These are phyloP conservation scores for Habrosyne pyritoides DNA, from an alignment of 2,888 invertebrate genomes.

Conservation along the genomic window DNA sequence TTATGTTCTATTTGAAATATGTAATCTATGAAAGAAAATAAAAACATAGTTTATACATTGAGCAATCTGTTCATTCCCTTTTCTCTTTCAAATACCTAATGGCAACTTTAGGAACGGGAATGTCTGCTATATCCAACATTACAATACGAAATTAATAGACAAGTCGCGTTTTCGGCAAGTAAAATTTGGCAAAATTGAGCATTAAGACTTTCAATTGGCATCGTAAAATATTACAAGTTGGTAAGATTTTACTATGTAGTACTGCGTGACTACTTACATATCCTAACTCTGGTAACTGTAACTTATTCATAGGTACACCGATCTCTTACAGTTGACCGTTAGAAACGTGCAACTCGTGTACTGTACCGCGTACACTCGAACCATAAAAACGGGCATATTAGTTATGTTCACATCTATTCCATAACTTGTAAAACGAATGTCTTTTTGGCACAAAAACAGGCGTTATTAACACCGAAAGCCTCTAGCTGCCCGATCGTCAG, in stretches of 20 bases:
- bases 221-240: constrained; percentile 65
- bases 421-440: background rate
- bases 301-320: constrained; percentile 70
- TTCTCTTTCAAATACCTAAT: constrained; percentile 40
- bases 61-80: constrained; percentile 66
- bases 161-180: constrained; percentile 78
- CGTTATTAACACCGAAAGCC: background rate
- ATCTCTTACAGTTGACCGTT: constrained; percentile 49
- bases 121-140: constrained; percentile 48
- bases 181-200: constrained; percentile 84
- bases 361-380: constrained; percentile 32
- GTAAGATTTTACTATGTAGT: constrained; percentile 68
- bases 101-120: constrained; percentile 47
- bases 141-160: constrained; percentile 67
- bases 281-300: constrained; percentile 80
- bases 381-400: constrained; percentile 32
- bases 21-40: constrained; percentile 57
- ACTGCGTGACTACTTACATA: constrained; percentile 69
- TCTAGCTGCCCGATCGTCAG: constrained; percentile 1
- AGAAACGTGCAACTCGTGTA: constrained; percentile 42
- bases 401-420: constrained; percentile 8
- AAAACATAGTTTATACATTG: constrained; percentile 67
- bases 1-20: constrained; percentile 48
- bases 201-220: constrained; percentile 79
- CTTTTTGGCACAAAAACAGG: background rate